A percentile compares a stretch with the other conserved stretches of the same genome.
phyloP scores from a whole-genome alignment of 2,888 invertebrate genomes.

The Eristalis pertinax region DNA sequence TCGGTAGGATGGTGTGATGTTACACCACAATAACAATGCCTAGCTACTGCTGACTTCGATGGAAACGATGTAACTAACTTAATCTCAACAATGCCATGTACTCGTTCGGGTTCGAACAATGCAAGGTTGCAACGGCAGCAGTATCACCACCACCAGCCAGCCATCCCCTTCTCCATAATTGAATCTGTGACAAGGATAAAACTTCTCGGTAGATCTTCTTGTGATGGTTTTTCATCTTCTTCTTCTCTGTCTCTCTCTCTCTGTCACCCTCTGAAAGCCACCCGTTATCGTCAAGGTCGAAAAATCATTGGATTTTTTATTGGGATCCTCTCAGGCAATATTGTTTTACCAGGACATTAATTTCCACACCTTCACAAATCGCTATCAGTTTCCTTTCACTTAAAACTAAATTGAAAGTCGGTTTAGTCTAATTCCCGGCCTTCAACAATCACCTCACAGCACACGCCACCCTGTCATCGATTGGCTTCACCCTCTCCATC shows the following conservation, averaged over 20 bases:
- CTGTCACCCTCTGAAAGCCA: background rate
- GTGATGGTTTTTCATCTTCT: too few relatives aligned
- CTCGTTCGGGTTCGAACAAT: conserved; percentile 27
- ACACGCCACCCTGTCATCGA: background rate
- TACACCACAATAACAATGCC: background rate
- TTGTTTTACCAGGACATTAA: conserved; percentile 17
- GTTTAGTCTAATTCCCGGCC: conserved; percentile 60
- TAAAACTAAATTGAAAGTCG: conserved; percentile 57
- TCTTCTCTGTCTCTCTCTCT: background rate
- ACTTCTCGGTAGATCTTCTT: background rate
- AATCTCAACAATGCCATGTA: conserved; percentile 30
- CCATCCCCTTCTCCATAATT: conserved; percentile 46
- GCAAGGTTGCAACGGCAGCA: conserved; percentile 40
- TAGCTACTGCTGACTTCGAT: conserved; percentile 25
- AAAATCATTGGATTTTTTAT: background rate
- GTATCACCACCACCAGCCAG: background rate
- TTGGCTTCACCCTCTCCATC: background rate
- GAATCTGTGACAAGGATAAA: conserved; percentile 66
- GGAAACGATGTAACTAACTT: conserved; percentile 54
- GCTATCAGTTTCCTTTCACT: conserved; percentile 25
- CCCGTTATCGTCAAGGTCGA: background rate
- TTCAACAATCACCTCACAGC: conserved; percentile 62
- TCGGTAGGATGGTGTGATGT: background rate
- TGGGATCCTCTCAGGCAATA: background rate
- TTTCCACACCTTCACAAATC: conserved; percentile 40